Conservation (phyloP, 2,113 vertebrate species). For the Peromyscus californicus region DNA sequence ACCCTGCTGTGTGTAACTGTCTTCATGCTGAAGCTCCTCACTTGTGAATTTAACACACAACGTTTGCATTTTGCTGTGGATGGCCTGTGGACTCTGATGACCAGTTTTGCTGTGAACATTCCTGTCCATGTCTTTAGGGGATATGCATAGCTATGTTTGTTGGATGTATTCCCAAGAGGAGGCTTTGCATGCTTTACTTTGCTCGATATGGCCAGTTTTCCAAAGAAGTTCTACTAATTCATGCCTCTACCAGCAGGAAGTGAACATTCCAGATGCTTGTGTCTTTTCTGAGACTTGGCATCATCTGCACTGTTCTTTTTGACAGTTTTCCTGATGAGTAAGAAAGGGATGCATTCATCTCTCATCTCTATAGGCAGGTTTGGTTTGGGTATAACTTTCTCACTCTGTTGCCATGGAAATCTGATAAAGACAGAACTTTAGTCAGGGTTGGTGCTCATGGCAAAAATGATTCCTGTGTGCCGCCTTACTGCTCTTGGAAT, state of each 20-base stretch:
- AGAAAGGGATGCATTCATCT: no score
- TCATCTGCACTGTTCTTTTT: not conserved
- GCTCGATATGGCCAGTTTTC: no score
- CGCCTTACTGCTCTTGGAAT: not conserved
- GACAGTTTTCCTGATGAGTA: not conserved
- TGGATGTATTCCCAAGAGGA: not conserved
- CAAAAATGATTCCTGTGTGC: not conserved
- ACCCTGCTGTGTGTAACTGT: accelerated
- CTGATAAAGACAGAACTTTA: not conserved
- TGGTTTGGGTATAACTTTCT: not conserved
- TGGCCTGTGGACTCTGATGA: not conserved
- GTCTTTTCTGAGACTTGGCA: not conserved
- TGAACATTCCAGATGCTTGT: accelerated
- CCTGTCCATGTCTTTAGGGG: not conserved
- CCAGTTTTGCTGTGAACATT: not conserved
- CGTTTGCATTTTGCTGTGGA: not conserved
- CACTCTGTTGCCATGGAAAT: not conserved
- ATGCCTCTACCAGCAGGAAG: no score
- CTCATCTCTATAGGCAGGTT: not conserved
- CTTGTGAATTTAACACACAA: not conserved
- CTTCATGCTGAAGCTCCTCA: no score
- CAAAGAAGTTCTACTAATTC: no score
- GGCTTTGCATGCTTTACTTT: not conserved
- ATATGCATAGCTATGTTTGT: accelerated
- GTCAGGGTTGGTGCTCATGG: not conserved